Conservation (phyloP, 2,797 vertebrate species). For the Pseudochromis fuscus region DNA sequence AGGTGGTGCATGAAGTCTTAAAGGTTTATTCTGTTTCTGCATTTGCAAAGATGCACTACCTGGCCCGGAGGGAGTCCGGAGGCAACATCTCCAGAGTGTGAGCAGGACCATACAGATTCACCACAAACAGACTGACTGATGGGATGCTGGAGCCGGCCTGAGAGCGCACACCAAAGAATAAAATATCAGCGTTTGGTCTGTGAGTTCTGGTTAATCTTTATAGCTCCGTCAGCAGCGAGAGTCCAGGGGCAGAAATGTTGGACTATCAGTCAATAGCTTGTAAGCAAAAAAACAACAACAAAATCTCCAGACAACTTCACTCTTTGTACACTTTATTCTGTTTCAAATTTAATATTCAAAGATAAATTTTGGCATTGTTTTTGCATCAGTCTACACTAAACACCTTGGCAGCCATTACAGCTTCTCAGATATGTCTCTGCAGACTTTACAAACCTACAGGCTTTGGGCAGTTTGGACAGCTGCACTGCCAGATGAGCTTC, state of each 20-base stretch:
- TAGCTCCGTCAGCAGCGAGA: not conserved
- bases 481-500: not conserved
- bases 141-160: conserved; percentile 89
- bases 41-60: conserved; percentile 69
- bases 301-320: too few relatives aligned
- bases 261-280: not conserved
- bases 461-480: not conserved
- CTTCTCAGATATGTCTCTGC: not conserved
- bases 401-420: not conserved
- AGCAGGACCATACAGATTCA: conserved; percentile 87
- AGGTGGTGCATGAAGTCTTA: conserved; percentile 16
- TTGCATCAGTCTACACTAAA: not conserved
- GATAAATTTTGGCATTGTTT: not conserved
- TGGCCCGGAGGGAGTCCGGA: conserved; percentile 84
- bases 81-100: conserved; percentile 88
- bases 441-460: not conserved
- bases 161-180: conserved; percentile 30
- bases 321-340: not conserved
- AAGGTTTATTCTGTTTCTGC: conserved; percentile 27
- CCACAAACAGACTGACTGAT: conserved; percentile 86
- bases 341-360: not conserved
- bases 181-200: too few relatives aligned
- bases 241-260: not conserved
- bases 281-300: too few relatives aligned
- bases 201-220: conserved; percentile 11